Evolutionary conservation across 2,113 vertebrate genomes (phyloP).

Genomic region (Hyaena hyaena): DNA sequence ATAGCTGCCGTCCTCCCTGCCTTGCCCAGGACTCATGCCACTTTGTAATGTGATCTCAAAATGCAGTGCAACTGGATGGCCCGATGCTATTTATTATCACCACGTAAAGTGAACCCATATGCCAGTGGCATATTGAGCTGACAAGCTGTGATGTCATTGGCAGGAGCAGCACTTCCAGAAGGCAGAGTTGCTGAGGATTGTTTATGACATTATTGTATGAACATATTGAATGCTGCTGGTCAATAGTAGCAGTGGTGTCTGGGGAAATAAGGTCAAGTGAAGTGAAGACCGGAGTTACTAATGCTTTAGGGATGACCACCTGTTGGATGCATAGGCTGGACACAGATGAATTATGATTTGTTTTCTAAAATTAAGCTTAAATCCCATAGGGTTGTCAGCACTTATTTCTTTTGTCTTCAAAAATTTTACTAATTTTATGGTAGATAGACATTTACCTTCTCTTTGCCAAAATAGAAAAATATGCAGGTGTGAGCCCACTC

Average conservation of each 20-base stretch:
- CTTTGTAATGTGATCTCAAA: slow-evolving; percentile 15
- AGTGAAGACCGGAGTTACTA: neutral
- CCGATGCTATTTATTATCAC: neutral
- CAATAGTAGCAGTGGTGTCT: neutral
- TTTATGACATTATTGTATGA: neutral
- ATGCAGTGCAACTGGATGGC: neutral
- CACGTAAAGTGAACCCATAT: slow-evolving; percentile 22
- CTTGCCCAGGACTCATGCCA: neutral
- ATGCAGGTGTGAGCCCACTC: neutral
- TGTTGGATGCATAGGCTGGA: neutral
- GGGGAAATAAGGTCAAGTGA: neutral
- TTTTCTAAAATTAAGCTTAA: neutral
- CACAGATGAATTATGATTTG: neutral
- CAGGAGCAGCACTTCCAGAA: slow-evolving; percentile 47
- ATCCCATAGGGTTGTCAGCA: neutral
- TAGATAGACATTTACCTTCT: neutral
- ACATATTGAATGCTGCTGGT: neutral
- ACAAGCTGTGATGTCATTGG: slow-evolving; percentile 49
- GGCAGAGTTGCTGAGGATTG: slow-evolving; percentile 21
- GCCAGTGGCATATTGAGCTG: slow-evolving; percentile 46
- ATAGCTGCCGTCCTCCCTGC: neutral
- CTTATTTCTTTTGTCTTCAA: neutral
- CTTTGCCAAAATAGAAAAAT: neutral
- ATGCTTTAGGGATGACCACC: neutral
- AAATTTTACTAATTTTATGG: neutral